These are phyloP conservation scores for Pristionchus arcanus DNA, from an alignment of 2,888 invertebrate genomes.

Conservation along the genomic window DNA sequence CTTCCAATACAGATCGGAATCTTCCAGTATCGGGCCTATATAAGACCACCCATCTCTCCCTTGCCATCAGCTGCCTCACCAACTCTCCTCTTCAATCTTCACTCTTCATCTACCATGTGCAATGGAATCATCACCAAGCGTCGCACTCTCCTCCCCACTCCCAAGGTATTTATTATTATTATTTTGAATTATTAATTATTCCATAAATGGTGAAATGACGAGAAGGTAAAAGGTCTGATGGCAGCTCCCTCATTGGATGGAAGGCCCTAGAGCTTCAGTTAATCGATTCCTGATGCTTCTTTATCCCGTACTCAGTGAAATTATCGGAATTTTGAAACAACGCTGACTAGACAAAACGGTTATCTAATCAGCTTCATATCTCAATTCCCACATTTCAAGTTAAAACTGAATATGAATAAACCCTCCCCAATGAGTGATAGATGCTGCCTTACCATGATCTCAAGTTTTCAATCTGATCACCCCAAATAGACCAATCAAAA, in stretches of 20 bases:
- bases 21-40: background rate
- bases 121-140: background rate
- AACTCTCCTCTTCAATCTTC: background rate
- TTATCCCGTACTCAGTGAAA: background rate
- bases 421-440: background rate
- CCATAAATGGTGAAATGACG: constrained; percentile 16
- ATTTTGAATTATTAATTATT: background rate
- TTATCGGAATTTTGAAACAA: background rate
- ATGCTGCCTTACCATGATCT: constrained; percentile 9
- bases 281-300: background rate
- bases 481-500: background rate
- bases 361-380: background rate
- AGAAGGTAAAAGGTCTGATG: background rate
- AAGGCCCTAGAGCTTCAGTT: background rate
- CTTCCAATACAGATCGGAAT: background rate
- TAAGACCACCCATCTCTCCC: background rate
- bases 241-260: background rate
- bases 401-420: background rate
- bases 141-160: background rate
- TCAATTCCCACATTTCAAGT: background rate
- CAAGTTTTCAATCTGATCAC: constrained; percentile 50
- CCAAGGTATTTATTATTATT: background rate
- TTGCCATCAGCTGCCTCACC: constrained; percentile 10
- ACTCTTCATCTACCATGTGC: background rate
- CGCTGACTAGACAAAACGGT: background rate